Conservation (phyloP, 64 coral and sea anemone genomes). For the Stylophora pistillata region DNA sequence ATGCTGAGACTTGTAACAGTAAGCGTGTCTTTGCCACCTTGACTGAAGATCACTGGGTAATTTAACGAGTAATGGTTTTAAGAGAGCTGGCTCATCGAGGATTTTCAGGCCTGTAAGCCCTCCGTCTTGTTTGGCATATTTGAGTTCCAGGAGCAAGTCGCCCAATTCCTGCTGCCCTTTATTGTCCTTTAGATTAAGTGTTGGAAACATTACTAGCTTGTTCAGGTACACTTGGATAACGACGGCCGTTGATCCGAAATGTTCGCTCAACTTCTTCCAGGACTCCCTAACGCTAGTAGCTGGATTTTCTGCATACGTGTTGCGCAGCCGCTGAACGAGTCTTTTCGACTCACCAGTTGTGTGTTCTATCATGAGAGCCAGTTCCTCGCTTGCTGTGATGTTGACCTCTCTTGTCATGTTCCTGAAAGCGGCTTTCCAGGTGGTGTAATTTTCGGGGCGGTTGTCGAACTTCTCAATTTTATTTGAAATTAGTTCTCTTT, state of each 20-base stretch:
- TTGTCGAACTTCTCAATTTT: slow-evolving; percentile 13
- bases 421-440: slow-evolving; percentile 11
- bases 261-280: background rate
- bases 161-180: slow-evolving; percentile 17
- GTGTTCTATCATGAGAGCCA: background rate
- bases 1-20: background rate
- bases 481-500: background rate
- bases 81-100: slow-evolving; percentile 12
- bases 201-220: slow-evolving; percentile 29
- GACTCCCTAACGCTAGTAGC: background rate
- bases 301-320: background rate
- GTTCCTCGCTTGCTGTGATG: background rate
- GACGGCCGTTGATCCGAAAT: slow-evolving; percentile 5
- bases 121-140: slow-evolving; percentile 14
- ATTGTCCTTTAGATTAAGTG: background rate
- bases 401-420: slow-evolving; percentile 2
- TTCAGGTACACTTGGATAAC: slow-evolving; percentile 11
- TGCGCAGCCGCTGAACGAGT: background rate
- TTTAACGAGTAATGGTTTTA: background rate
- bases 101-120: background rate
- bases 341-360: background rate
- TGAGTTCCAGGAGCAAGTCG: slow-evolving; percentile 19
- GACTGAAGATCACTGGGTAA: slow-evolving; percentile 14
- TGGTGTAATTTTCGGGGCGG: background rate
- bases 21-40: slow-evolving; percentile 42